Evolutionary conservation across 1,140 invertebrate genomes (phyloP).

Genomic region (Pseudoatta argentina): DNA sequence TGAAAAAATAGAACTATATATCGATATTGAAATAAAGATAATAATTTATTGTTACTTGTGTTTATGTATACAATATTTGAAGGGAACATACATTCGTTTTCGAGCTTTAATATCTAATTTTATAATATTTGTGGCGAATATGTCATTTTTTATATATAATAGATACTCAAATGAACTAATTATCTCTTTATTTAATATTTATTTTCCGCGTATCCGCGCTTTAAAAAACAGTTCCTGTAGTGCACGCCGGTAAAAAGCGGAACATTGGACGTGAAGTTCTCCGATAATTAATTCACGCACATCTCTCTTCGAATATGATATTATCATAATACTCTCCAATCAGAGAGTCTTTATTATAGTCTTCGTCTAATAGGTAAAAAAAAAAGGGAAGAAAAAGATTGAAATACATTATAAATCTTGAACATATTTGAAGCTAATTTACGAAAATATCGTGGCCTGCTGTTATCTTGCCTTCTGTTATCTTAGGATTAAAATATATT

Average conservation of each 20-base stretch:
- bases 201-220: slow-evolving; percentile 56
- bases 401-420: neutral
- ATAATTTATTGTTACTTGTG: slow-evolving; percentile 49
- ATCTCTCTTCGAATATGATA: slow-evolving; percentile 11
- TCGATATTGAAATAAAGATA: neutral
- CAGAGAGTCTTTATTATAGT: neutral
- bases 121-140: slow-evolving; percentile 17
- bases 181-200: slow-evolving; percentile 75
- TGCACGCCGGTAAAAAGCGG: neutral
- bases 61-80: slow-evolving; percentile 33
- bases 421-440: slow-evolving; percentile 36
- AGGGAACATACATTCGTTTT: slow-evolving; percentile 49
- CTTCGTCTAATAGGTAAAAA: slow-evolving; percentile 22
- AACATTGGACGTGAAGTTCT: neutral
- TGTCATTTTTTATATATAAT: slow-evolving; percentile 74
- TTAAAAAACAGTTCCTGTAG: slow-evolving; percentile 47
- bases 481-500: slow-evolving; percentile 60
- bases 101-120: slow-evolving; percentile 31
- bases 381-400: slow-evolving; percentile 1
- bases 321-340: slow-evolving; percentile 15
- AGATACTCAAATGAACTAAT: slow-evolving; percentile 59
- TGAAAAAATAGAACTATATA: neutral
- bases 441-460: slow-evolving; percentile 40
- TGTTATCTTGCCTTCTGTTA: slow-evolving; percentile 67
- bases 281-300: slow-evolving; percentile 16